phyloP scores from a whole-genome alignment of 2,113 vertebrate species.

The Henicopernis longicauda region DNA sequence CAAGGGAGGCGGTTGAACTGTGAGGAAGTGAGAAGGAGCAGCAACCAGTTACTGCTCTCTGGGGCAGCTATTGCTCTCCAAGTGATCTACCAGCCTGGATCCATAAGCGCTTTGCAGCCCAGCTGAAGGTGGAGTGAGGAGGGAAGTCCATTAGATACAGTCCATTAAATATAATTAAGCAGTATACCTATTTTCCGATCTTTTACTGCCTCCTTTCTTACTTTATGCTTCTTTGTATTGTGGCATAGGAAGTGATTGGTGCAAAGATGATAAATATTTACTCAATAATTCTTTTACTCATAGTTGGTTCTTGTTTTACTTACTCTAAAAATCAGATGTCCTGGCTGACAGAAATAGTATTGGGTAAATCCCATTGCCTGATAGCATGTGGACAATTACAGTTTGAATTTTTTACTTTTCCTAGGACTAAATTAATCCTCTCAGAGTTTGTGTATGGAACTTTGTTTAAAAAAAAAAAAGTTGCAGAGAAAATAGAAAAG shows the following conservation, averaged over 20 bases:
- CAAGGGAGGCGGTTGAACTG: neutral
- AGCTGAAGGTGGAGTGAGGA: neutral
- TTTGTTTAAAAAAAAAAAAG: neutral
- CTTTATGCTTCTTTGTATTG: neutral
- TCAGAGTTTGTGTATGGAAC: neutral
- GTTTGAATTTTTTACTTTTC: neutral
- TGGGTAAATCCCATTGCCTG: neutral
- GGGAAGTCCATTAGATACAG: neutral
- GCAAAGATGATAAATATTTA: neutral
- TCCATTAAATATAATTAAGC: neutral
- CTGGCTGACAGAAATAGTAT: neutral
- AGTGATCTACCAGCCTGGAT: neutral
- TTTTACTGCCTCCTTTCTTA: neutral
- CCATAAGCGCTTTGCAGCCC: neutral
- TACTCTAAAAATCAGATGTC: neutral
- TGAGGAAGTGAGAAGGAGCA: neutral
- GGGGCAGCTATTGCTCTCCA: neutral
- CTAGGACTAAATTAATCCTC: neutral
- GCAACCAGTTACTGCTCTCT: neutral
- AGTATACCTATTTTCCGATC: neutral
- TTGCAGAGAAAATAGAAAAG: neutral
- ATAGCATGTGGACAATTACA: neutral
- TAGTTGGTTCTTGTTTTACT: neutral
- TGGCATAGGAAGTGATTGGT: neutral
- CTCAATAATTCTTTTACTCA: neutral